Base-by-base conservation (phyloP, 2,888 invertebrate genomes). In the Dyspetes luteomarginatus region DNA sequence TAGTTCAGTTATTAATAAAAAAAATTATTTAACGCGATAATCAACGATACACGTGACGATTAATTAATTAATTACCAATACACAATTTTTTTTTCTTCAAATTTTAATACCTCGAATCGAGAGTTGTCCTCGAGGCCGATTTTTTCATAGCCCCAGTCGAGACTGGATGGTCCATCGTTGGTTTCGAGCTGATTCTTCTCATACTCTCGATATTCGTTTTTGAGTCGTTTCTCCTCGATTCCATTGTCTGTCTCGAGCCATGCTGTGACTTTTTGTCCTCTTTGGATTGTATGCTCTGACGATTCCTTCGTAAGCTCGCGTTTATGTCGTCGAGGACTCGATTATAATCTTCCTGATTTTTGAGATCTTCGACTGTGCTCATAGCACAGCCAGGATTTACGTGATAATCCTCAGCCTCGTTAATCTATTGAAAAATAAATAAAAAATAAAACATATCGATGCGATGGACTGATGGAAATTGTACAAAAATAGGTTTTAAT, bases 301-400 rank as follows among this genome's bases (percentile, higher is more conserved):
- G 83, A 9, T 86, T 87, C 41, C 82, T 86, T 28, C 88, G 85
- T 0, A 89, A 68, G 12, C 85, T 85, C 1, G 87, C 88, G 72
- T 90, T 90, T 7, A 89, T 87, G 41, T 86, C 89, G 68, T 89
- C 87, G n/a, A 89, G 74, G 0, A 84, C 89, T 5, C 84, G 85
- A 60, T 88, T 85, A 72, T 90, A 89, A 67, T 90, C 85, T 9
- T 89, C 88, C 64, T 87, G 85, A 24, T 83, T 78, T n/a, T 83
- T 84, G 0, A 78, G 26, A 0, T 87, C 87, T n/a, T 86, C 86
- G 28, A 83, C n/a, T 22, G 81, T 78, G 36, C 65, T 81, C 45
- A 43, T 68, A 0, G 71, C 58, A 19, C 71, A 64, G 19, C 73
- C 56, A 0, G 81, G 73, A 68, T 77, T 84, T 56, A 73, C 60